phyloP scores from a whole-genome alignment of 1,140 invertebrate species.

The Dendroctonus ponderosae region DNA sequence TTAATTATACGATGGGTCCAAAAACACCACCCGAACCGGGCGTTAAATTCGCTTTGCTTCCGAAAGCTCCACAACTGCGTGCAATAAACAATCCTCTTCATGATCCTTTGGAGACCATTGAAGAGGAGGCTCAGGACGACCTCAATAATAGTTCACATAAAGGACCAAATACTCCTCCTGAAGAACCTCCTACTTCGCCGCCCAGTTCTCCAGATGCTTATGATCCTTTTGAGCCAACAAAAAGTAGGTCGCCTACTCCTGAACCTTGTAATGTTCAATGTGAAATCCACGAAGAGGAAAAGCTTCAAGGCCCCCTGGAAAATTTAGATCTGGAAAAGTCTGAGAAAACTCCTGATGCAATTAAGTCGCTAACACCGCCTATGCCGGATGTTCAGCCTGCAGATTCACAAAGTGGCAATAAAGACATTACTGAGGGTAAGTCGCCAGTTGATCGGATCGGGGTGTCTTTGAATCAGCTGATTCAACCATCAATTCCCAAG shows the following conservation, averaged over 20 bases:
- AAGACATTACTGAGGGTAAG: conserved; percentile 39
- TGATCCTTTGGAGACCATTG: conserved; percentile 54
- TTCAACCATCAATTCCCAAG: conserved; percentile 45
- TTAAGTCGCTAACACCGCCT: conserved; percentile 45
- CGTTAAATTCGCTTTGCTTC: conserved; percentile 65
- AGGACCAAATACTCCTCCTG: conserved; percentile 65
- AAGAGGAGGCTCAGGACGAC: conserved; percentile 52
- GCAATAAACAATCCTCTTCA: conserved; percentile 63
- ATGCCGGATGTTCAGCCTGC: conserved; percentile 53
- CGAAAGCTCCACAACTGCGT: conserved; percentile 60
- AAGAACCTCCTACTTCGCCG: conserved; percentile 62
- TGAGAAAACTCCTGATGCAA: conserved; percentile 33
- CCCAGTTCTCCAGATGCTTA: conserved; percentile 73
- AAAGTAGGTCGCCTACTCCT: conserved; percentile 65
- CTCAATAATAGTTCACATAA: conserved; percentile 50
- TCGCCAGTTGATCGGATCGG: conserved; percentile 37
- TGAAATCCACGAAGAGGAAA: conserved; percentile 14
- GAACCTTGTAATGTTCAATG: conserved; percentile 48
- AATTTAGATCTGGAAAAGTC: conserved; percentile 33
- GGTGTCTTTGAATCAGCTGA: conserved; percentile 7
- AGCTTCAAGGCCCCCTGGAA: conserved; percentile 13
- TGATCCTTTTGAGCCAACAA: conserved; percentile 85
- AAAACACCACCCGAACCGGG: conserved; percentile 75
- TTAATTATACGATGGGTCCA: conserved; percentile 56
- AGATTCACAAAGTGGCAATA: conserved; percentile 46